A percentile compares a stretch with the other conserved stretches of the same genome.
Conservation (phyloP, 2,888 invertebrate species). For the Pachydiplax longipennis region DNA sequence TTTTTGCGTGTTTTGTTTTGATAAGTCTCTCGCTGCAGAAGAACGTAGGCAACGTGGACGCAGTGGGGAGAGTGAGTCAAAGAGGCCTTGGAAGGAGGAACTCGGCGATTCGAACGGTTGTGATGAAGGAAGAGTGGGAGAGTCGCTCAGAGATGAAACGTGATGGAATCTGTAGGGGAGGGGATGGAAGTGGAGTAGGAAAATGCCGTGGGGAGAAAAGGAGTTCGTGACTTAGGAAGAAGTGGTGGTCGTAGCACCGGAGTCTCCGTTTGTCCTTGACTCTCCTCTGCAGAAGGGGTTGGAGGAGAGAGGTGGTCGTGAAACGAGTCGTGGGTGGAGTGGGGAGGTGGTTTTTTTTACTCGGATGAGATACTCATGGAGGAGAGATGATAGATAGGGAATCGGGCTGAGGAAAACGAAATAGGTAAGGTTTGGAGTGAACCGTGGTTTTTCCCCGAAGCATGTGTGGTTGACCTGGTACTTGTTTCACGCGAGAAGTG, state of each 20-base stretch:
- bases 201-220: neutral
- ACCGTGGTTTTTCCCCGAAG: neutral
- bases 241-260: neutral
- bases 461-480: neutral
- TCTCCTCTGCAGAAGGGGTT: neutral
- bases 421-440: neutral
- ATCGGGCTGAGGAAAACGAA: neutral
- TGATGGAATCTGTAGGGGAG: conserved; percentile 20
- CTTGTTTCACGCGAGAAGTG: no score
- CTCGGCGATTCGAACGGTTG: conserved; percentile 10
- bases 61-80: neutral
- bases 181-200: neutral
- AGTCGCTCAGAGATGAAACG: neutral
- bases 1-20: neutral
- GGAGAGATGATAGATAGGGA: neutral
- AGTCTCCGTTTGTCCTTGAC: conserved; percentile 36
- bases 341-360: neutral
- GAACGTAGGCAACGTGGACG: neutral
- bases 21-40: neutral
- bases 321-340: neutral
- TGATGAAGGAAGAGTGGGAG: neutral
- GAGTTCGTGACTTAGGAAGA: conserved; percentile 32
- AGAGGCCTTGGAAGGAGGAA: neutral
- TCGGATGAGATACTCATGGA: neutral
- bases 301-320: neutral